phyloP scores from a whole-genome alignment of 2,888 invertebrate species.

The Thysanoteuthis rhombus region DNA sequence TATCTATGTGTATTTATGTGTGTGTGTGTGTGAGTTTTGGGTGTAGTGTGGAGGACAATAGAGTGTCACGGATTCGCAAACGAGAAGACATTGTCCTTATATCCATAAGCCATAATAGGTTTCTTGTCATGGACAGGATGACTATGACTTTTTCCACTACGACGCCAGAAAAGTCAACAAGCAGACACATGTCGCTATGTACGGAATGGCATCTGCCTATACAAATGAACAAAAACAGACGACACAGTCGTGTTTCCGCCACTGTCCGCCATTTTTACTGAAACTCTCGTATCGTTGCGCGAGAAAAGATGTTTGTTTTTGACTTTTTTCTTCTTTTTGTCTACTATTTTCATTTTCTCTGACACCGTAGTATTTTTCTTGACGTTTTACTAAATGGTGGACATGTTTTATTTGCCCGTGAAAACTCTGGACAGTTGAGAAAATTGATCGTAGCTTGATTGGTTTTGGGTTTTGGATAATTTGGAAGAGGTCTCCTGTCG shows the following conservation, averaged over 20 bases:
- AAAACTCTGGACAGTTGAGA: background rate
- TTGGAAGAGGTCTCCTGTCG: background rate
- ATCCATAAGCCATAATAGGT: background rate
- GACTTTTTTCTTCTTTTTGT: background rate
- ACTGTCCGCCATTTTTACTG: background rate
- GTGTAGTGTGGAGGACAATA: background rate
- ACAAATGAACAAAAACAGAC: slow-evolving; percentile 12
- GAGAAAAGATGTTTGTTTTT: background rate
- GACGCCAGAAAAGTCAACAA: background rate
- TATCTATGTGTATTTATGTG: background rate
- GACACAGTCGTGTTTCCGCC: background rate
- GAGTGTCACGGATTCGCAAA: background rate
- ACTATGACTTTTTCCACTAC: background rate
- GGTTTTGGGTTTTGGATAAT: background rate
- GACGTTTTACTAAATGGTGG: slow-evolving; percentile 12
- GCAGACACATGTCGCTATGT: background rate
- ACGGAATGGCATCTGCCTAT: slow-evolving; percentile 12
- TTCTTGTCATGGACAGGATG: slow-evolving; percentile 12
- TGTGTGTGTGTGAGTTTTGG: background rate
- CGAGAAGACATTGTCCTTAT: background rate
- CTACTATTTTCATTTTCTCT: background rate
- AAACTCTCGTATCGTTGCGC: background rate
- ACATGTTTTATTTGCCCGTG: background rate
- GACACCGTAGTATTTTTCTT: background rate
- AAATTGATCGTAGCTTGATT: background rate